Percentiles rank a stretch among this genome's conserved stretches.
Conservation (phyloP, 2,797 vertebrate genomes). For the Chloroceryle amazona region DNA sequence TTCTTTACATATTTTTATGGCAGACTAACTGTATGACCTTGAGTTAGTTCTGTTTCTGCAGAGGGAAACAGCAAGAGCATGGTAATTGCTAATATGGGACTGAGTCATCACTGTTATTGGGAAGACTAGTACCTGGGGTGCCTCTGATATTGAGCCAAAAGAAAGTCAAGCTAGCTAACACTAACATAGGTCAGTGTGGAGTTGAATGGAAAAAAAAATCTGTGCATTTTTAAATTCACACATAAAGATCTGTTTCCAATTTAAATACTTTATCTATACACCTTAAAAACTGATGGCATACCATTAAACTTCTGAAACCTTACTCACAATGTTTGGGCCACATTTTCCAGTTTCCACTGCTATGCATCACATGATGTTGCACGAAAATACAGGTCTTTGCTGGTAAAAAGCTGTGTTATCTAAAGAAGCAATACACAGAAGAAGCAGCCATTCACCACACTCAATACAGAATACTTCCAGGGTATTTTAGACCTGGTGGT, state of each 20-base stretch:
- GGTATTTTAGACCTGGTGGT: neutral
- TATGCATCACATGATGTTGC: neutral
- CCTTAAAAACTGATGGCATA: neutral
- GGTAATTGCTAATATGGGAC: neutral
- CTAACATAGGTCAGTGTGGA: neutral
- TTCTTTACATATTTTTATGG: neutral
- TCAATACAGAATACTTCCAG: neutral
- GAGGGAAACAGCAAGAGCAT: neutral
- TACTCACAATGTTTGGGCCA: neutral
- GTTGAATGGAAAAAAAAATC: neutral
- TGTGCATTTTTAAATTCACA: neutral
- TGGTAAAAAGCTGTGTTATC: neutral
- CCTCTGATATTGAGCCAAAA: accelerated
- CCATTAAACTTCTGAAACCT: neutral
- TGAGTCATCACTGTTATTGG: neutral
- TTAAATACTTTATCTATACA: neutral
- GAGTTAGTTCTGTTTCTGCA: neutral
- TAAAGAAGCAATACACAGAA: neutral
- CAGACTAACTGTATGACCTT: neutral
- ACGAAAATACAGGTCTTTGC: neutral
- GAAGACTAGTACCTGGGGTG: neutral
- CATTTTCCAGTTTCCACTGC: neutral
- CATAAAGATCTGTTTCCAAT: neutral
- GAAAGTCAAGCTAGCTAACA: neutral
- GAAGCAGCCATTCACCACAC: neutral